Evolutionary conservation across 2,797 vertebrate genomes (phyloP).

Genomic region (Geotria australis): DNA sequence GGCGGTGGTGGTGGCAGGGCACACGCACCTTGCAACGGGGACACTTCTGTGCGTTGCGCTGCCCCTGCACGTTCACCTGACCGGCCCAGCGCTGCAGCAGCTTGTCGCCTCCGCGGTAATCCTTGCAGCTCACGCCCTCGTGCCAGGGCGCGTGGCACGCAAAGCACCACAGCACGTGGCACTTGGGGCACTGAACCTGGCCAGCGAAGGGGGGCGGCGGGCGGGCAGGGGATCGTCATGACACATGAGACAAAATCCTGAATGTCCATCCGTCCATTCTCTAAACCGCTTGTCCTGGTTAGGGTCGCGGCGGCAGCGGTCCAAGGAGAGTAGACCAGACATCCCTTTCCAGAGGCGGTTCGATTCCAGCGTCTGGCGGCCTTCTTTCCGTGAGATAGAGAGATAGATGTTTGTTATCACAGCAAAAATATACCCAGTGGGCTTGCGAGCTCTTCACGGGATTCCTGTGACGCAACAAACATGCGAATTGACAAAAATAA

Average conservation of each 20-base stretch:
- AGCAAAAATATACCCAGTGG: too few species aligned
- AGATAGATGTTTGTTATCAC: too few species aligned
- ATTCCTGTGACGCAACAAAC: too few species aligned
- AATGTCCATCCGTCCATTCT: neutral
- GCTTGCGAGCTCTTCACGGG: too few species aligned
- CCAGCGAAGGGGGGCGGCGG: conserved; percentile 3
- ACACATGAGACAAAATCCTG: neutral
- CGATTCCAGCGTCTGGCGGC: too few species aligned
- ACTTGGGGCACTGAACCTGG: conserved; percentile 69
- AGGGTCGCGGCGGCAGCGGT: too few species aligned
- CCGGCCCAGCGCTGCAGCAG: conserved; percentile 73
- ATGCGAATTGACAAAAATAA: too few species aligned
- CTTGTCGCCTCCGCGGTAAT: conserved; percentile 86
- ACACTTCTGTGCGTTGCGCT: conserved; percentile 94
- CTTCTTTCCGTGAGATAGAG: too few species aligned
- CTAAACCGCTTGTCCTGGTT: neutral
- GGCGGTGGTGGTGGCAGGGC: too few species aligned
- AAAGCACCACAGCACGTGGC: conserved; percentile 97
- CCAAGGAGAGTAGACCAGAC: too few species aligned
- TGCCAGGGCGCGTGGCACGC: conserved; percentile 97
- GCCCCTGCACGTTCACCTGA: conserved; percentile 54
- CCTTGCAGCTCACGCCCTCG: conserved; percentile 66
- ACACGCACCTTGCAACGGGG: conserved; percentile 59
- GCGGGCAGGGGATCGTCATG: conserved; percentile 2
- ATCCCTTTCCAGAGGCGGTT: too few species aligned